These are phyloP conservation scores for Caenorhabditis doughertyi DNA, from an alignment of 2,888 invertebrate genomes.

Conservation along the genomic window DNA sequence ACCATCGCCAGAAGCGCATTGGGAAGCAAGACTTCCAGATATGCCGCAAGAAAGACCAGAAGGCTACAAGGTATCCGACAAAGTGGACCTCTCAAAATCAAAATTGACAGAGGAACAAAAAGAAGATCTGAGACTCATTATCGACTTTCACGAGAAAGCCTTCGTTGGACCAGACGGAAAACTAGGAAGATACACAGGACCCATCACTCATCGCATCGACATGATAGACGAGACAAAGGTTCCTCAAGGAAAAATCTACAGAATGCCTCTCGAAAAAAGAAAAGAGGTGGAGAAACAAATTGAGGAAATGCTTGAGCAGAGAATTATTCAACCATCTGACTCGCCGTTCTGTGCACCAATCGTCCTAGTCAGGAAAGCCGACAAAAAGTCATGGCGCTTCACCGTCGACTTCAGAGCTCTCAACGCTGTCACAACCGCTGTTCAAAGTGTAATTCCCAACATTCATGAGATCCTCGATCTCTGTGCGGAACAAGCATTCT, in stretches of 20 bases:
- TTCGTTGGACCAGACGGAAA: slow-evolving; percentile 52
- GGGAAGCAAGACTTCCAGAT: slow-evolving; percentile 3
- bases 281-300: too few relatives aligned
- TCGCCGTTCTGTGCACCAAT: too few relatives aligned
- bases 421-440: not conserved
- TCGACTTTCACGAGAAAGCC: slow-evolving; percentile 19
- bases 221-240: slow-evolving; percentile 1
- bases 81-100: not conserved
- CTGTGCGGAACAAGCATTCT: slow-evolving; percentile 13
- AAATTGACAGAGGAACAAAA: slow-evolving; percentile 17
- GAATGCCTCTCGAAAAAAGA: slow-evolving; percentile 35
- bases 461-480: slow-evolving; percentile 49
- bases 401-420: slow-evolving; percentile 6
- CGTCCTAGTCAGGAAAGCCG: too few relatives aligned
- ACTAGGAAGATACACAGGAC: slow-evolving; percentile 29
- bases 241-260: not conserved
- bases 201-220: not conserved
- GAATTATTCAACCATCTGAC: slow-evolving; percentile 24
- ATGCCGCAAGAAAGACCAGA: slow-evolving; percentile 1
- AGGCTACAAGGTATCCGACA: slow-evolving; percentile 10
- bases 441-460: too few relatives aligned
- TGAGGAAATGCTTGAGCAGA: not conserved
- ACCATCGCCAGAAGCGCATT: not conserved
- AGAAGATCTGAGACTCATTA: too few relatives aligned
- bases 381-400: not conserved